Evolutionary conservation across 1,140 invertebrate genomes (phyloP).

Genomic region (Caenorhabditis inopinata): DNA sequence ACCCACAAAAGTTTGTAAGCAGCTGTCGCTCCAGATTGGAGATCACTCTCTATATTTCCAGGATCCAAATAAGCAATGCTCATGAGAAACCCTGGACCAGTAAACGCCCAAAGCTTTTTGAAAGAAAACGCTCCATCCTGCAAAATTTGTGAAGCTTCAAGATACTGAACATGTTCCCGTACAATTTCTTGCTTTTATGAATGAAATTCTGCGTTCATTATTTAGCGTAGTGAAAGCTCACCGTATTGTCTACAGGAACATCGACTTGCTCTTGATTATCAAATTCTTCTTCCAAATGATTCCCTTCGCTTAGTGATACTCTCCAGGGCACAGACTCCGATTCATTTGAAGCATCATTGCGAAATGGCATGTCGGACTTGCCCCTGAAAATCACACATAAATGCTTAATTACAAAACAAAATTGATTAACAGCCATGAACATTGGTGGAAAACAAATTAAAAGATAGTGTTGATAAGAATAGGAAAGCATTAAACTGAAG

Average conservation of each 20-base stretch:
- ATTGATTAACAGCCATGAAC: too few relatives aligned
- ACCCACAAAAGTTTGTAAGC: slow-evolving; percentile 79
- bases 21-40: slow-evolving; percentile 73
- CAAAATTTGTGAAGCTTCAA: too few relatives aligned
- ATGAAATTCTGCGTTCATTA: too few relatives aligned
- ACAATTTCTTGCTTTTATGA: too few relatives aligned
- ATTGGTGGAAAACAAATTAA: too few relatives aligned
- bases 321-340: neutral
- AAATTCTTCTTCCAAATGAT: neutral
- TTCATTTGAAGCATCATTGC: neutral
- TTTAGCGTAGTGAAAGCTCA: neutral
- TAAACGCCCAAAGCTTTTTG: slow-evolving; percentile 85
- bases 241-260: slow-evolving; percentile 8
- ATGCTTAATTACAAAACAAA: too few relatives aligned
- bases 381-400: too few relatives aligned
- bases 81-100: slow-evolving; percentile 86
- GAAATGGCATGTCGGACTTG: neutral
- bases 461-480: too few relatives aligned
- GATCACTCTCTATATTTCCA: slow-evolving; percentile 87
- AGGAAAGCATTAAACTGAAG: too few relatives aligned
- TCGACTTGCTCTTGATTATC: slow-evolving; percentile 3
- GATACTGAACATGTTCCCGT: too few relatives aligned
- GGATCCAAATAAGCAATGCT: slow-evolving; percentile 89
- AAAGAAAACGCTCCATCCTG: slow-evolving; percentile 72
- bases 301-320: neutral